Percentiles rank a stretch among this genome's conserved stretches.
Conservation (phyloP, 2,888 invertebrate genomes). For the Volucella bombylans region DNA sequence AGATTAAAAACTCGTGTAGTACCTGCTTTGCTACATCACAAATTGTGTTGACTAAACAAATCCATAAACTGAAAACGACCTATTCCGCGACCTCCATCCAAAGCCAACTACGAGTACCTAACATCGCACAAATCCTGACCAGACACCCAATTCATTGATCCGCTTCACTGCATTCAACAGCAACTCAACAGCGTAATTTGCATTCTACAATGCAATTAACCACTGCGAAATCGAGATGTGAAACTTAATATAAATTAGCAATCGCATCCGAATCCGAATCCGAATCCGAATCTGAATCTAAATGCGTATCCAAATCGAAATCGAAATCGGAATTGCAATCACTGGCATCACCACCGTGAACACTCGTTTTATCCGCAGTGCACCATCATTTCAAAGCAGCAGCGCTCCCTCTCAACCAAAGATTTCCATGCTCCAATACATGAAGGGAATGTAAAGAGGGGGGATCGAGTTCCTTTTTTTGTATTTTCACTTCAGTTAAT, state of each 20-base stretch:
- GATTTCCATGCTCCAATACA: background rate
- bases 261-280: constrained; percentile 68
- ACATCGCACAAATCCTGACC: constrained; percentile 46
- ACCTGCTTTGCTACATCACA: background rate
- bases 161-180: constrained; percentile 32
- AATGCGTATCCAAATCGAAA: constrained; percentile 31
- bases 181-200: constrained; percentile 70
- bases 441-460: constrained; percentile 17
- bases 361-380: constrained; percentile 61
- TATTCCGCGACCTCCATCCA: no score
- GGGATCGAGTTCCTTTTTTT: constrained; percentile 2
- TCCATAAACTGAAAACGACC: no score
- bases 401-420: background rate
- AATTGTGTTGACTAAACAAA: no score
- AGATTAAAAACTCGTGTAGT: background rate
- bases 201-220: constrained; percentile 73
- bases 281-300: constrained; percentile 17
- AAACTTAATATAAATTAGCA: constrained; percentile 72
- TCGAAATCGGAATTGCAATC: constrained; percentile 61
- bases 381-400: constrained; percentile 34
- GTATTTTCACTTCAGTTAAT: background rate
- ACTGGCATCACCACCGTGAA: constrained; percentile 24
- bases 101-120: background rate
- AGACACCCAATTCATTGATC: background rate
- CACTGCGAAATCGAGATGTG: constrained; percentile 64